A percentile compares a stretch with the other conserved stretches of the same genome.
Conservation (phyloP, 2,113 vertebrate species). For the Zapus hudsonius region DNA sequence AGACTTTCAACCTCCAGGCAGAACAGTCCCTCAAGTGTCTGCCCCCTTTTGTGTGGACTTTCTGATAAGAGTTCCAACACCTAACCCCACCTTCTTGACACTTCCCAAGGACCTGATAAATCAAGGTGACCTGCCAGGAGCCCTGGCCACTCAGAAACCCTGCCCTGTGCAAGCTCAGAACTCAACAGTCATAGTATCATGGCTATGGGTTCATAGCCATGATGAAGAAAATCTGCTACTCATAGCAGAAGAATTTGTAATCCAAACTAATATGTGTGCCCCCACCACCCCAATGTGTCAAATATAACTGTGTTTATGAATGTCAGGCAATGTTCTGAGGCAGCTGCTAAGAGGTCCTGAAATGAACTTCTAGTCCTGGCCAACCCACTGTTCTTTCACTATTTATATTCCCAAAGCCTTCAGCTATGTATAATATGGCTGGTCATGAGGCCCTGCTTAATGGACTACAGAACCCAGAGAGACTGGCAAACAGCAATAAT, state of each 20-base stretch:
- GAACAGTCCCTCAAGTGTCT: too few species aligned
- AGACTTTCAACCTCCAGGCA: not conserved
- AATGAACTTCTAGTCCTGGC: slow-evolving; percentile 78
- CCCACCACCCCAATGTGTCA: not conserved
- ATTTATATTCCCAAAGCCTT: slow-evolving; percentile 80
- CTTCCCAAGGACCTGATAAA: too few species aligned
- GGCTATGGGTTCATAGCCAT: not conserved
- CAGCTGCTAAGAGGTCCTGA: slow-evolving; percentile 81
- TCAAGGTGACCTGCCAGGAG: too few species aligned
- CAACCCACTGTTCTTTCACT: slow-evolving; percentile 79
- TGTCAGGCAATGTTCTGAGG: slow-evolving; percentile 64
- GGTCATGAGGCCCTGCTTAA: slow-evolving; percentile 75
- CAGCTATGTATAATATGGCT: slow-evolving; percentile 72
- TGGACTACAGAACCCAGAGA: slow-evolving; percentile 71
- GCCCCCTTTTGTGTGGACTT: not conserved
- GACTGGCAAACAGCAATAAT: slow-evolving; percentile 44
- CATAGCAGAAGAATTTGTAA: not conserved
- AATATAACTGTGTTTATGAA: slow-evolving; percentile 28
- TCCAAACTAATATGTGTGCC: not conserved
- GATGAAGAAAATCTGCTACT: not conserved
- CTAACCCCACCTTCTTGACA: not conserved
- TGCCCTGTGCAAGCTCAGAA: not conserved
- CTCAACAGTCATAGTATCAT: not conserved
- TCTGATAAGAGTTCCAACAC: not conserved
- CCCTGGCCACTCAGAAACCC: not conserved